These are phyloP conservation scores for Rhombomys opimus DNA, from an alignment of 2,113 vertebrate species.

Conservation along the genomic window DNA sequence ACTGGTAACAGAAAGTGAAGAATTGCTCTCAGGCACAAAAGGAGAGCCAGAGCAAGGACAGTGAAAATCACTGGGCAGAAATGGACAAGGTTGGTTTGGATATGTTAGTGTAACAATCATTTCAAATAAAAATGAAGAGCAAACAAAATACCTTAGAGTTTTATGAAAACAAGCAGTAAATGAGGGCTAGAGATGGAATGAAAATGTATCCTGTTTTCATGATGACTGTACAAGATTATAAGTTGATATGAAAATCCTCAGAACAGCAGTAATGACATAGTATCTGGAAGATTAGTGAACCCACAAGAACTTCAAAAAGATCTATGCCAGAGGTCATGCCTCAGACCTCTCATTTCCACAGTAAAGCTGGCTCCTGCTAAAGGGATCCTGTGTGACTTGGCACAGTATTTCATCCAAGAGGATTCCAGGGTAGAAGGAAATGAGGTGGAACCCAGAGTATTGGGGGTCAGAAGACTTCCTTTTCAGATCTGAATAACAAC, in stretches of 20 bases:
- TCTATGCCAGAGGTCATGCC: not conserved
- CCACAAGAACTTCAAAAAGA: not conserved
- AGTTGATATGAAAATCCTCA: not conserved
- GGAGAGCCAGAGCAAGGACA: rapidly evolving
- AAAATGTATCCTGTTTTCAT: not conserved
- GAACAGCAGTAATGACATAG: not conserved
- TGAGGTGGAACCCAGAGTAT: not conserved
- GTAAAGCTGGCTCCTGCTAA: not conserved
- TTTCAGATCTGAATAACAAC: not conserved
- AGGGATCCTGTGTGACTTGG: not conserved
- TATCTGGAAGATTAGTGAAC: not conserved
- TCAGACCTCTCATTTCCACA: not conserved
- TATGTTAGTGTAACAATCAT: not conserved
- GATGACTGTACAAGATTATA: not conserved
- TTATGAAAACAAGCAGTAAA: not conserved
- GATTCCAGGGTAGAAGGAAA: not conserved
- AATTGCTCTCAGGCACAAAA: not conserved
- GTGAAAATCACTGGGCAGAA: not conserved
- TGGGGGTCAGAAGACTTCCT: not conserved
- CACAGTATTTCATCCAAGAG: not conserved
- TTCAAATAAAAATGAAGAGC: not conserved
- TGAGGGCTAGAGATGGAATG: not conserved
- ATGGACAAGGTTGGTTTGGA: not conserved
- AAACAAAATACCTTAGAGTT: not conserved
- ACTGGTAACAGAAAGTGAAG: not conserved